A percentile compares a stretch with the other conserved stretches of the same genome.
Conservation (phyloP, 1,140 invertebrate species). For the Melanaphis sacchari region DNA sequence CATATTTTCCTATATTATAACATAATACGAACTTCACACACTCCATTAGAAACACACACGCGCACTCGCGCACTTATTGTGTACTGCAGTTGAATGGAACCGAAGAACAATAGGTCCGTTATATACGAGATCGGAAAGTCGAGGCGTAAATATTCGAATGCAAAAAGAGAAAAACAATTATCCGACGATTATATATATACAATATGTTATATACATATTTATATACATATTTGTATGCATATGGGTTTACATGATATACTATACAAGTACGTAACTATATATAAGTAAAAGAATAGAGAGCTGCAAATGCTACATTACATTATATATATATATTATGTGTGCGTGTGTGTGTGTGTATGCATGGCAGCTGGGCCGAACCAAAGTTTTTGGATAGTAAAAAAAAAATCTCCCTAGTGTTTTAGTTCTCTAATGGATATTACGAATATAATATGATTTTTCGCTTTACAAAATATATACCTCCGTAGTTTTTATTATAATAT, state of each 20-base stretch:
- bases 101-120: background rate
- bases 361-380: background rate
- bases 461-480: background rate
- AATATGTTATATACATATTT: background rate
- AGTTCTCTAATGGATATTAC: background rate
- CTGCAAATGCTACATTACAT: background rate
- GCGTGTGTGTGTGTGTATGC: background rate
- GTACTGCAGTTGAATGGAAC: background rate
- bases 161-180: slow-evolving; percentile 37
- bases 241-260: background rate
- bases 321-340: background rate
- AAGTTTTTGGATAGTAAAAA: background rate
- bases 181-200: background rate
- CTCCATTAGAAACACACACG: background rate
- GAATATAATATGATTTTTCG: background rate
- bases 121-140: background rate
- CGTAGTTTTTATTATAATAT: background rate
- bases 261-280: background rate
- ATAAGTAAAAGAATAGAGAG: background rate
- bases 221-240: background rate
- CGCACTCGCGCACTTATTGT: background rate
- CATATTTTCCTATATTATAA: background rate
- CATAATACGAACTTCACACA: slow-evolving; percentile 19
- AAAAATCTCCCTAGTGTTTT: background rate
- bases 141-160: slow-evolving; percentile 20